Evolutionary conservation across 1,140 invertebrate genomes (phyloP), one percentile per base, ranked within the genome.

Genomic region (Colletes gigas): DNA sequence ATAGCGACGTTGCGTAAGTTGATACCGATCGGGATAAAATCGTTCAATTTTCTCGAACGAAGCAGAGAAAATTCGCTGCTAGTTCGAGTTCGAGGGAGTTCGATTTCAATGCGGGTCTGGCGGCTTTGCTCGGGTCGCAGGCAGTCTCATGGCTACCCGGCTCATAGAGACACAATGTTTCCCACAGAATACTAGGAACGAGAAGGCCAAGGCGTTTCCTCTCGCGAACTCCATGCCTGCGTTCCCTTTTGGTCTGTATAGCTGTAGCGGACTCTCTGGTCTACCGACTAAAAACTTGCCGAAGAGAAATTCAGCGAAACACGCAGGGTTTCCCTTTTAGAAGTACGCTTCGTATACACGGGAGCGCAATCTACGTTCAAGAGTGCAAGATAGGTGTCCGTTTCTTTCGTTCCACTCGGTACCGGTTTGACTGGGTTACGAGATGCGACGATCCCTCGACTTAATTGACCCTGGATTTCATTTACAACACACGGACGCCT

Each of bases 401-500:
- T 87, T 87, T 87, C 85, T 87, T 87, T 84, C 63, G 67, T 78
- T 78, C 82, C 15, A 14, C 77, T 65, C 71, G 74, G 54, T 87
- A 86, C 86, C 85, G 86, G 86, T 87, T 87, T 84, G 86, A 87
- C 86, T 78, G 83, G 86, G 68, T 84, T 87, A 87, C 86, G 85
- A 78, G 82, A 83, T 72, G 68, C 82, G 78, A 54, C 70, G 74
- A 84, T 84, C 54, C 65, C 77, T 71, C 63, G 62, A 87, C 60
- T 87, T 87, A 87, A 87, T 87, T 87, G 85, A 87, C 73, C 81
- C 84, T 81, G 75, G 82, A 82, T 80, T 76, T 76, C 78, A 81
- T 81, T 84, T 84, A 82, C 80, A 47, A 76, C 70, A 52, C 62
- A 82, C 66, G 66, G 47, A 52, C 52, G 21, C 68, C 63, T 60